Evolutionary conservation across 2,797 vertebrate genomes (phyloP), one percentile per base, ranked within the genome.

Genomic region (Syndactyla subalaris): DNA sequence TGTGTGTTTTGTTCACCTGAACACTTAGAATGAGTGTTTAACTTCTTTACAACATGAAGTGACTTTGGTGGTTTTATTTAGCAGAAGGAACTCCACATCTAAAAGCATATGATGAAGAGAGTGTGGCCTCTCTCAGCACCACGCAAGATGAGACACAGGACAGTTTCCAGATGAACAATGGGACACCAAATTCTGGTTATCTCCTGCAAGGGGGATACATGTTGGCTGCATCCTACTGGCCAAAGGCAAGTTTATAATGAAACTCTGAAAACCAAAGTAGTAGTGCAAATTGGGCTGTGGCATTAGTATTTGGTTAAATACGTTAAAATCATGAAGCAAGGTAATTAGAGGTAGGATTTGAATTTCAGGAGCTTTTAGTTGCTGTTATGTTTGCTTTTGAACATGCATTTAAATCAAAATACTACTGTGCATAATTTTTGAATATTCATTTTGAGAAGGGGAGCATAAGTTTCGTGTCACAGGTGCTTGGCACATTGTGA

Each of bases 51-150:
- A 23, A 26, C 29, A 22, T 54, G 20, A 65, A 79, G 39, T 78
- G 14, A 73, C 79, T 16, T 68, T 59, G 59, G 19, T 80, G 77
- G 2, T 91, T 96, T 92, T 91, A 76, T 94, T 96, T 88, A 98
- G 98, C 98, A 97, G 98, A 99, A 97, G 98, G 98, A 89, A 93
- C 98, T 23, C 83, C 98, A 34, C 98, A 97, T 55, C 96, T 99
- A 72, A 99, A 99, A 98, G 99, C 98, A 51, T 99, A 99, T 34
- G 99, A 99, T 82, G 99, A 99, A 96, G 99, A 99, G 97, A 99
- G 99, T 3, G 98, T 99, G 57, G 99, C 99, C 2, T 99, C 99
- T 66, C 97, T 99, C 89, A 99, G 98, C 97, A 98, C 99, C 7
- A 98, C 98, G 19, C 99, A 99, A 87, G 99, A 99, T 70, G 99